Evolutionary conservation across 2,888 invertebrate genomes (phyloP), one percentile per base, ranked within the genome.

Genomic region (Mimumesa dahlbomi): DNA sequence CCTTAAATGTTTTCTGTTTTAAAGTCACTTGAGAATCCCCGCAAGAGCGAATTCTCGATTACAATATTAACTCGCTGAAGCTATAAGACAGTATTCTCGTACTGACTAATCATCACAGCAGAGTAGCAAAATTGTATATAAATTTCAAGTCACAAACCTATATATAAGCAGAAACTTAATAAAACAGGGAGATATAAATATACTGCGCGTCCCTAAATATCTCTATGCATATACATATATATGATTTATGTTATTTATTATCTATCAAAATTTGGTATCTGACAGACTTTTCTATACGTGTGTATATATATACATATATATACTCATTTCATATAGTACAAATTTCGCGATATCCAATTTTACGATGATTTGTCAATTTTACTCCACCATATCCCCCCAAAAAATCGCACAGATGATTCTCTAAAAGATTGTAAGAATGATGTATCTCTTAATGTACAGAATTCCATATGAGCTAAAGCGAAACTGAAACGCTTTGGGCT

Each of bases 251-350:
- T 58, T 62, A 54, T 70, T 75, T 67, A n/a, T n/a, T n/a, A 56
- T 65, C 54, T 80, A 80, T 79, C 66, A 73, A 70, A 81, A 75
- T 79, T 81, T 79, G 73, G 69, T 77, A 77, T 81, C 61, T 79
- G 72, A 74, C 65, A 77, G 63, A 75, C 65, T 77, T 45, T 22
- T 63, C 36, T 52, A 61, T 65, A 42, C 0, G 31, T 14, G 7
- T 49, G 59, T 25, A 53, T 56, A 13, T 58, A 34, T 49, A 38
- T 56, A 40, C 57, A 48, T 57, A 52, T 50, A 63, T 54, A 58
- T 49, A 40, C 64, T 53, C 19, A 58, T 57, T 57, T 61, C 31
- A 58, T 66, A 50, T 53, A 31, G 18, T 66, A 61, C 49, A 66
- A 52, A 54, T 63, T 54, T 25, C 54, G 61, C 43, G 22, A 69